Conservation (phyloP, 1,140 invertebrate genomes). For the Teleogryllus occipitalis region DNA sequence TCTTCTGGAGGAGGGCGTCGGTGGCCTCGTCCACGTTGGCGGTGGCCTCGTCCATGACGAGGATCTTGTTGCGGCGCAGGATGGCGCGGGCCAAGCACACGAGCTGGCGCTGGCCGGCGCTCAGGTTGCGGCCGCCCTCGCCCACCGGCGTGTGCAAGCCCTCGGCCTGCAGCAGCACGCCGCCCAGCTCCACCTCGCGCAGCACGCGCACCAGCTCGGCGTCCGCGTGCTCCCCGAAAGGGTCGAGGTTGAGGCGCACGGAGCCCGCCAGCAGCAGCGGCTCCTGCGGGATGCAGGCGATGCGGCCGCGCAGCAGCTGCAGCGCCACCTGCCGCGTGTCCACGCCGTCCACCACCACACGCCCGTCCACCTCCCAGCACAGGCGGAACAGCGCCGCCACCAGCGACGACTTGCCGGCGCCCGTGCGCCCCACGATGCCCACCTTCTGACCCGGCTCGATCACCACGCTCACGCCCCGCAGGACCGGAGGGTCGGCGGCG, state of each 20-base stretch:
- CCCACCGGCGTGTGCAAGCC: slow-evolving; percentile 59
- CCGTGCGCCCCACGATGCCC: slow-evolving; percentile 56
- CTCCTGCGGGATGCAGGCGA: slow-evolving; percentile 79
- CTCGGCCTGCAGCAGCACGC: too few species aligned
- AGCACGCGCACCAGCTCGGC: slow-evolving; percentile 51
- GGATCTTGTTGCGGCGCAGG: slow-evolving; percentile 61
- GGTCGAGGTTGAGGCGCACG: slow-evolving; percentile 79
- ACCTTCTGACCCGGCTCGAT: slow-evolving; percentile 29
- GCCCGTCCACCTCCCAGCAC: slow-evolving; percentile 39
- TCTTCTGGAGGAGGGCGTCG: slow-evolving; percentile 58
- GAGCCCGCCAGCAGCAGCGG: slow-evolving; percentile 79
- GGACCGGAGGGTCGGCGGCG: too few species aligned
- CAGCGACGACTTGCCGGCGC: slow-evolving; percentile 73
- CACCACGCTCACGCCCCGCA: too few species aligned
- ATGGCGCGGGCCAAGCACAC: slow-evolving; percentile 70
- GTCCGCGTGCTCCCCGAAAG: slow-evolving; percentile 65
- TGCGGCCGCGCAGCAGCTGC: slow-evolving; percentile 57
- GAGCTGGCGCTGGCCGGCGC: slow-evolving; percentile 69
- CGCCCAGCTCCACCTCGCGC: slow-evolving; percentile 31
- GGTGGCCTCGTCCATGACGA: slow-evolving; percentile 65
- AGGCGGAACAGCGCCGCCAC: slow-evolving; percentile 49
- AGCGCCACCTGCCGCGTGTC: slow-evolving; percentile 53
- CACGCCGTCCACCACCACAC: slow-evolving; percentile 43
- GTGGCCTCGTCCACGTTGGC: slow-evolving; percentile 35
- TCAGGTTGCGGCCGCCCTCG: slow-evolving; percentile 56